These are phyloP conservation scores for Octonoba sinensis DNA, from an alignment of 2,888 invertebrate genomes.

Conservation along the genomic window DNA sequence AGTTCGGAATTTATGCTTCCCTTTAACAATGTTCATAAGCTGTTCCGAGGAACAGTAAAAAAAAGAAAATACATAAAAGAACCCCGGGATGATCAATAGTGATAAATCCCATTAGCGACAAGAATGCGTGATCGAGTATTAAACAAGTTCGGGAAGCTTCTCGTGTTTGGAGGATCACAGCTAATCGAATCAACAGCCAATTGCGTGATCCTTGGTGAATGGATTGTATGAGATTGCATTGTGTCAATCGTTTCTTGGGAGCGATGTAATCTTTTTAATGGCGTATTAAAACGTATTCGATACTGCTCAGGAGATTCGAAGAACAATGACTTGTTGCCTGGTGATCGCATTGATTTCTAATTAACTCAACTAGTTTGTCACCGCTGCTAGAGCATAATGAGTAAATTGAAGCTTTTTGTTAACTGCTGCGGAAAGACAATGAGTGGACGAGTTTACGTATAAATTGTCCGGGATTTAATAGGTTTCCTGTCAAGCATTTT, in stretches of 20 bases:
- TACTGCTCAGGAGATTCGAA: slow-evolving; percentile 33
- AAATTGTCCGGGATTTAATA: slow-evolving; percentile 56
- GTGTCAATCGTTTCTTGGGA: slow-evolving; percentile 56
- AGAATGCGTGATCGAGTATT: slow-evolving; percentile 57
- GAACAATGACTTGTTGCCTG: slow-evolving; percentile 56
- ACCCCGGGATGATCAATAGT: slow-evolving; percentile 47
- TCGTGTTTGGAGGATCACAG: slow-evolving; percentile 52
- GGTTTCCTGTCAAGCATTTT: slow-evolving; percentile 54
- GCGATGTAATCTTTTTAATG: slow-evolving; percentile 60
- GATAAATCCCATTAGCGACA: slow-evolving; percentile 60
- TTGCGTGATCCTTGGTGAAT: slow-evolving; percentile 58
- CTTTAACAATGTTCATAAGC: slow-evolving; percentile 43
- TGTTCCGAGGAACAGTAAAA: slow-evolving; percentile 18
- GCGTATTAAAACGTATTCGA: slow-evolving; percentile 62
- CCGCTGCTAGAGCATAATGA: slow-evolving; percentile 50
- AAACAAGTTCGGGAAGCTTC: slow-evolving; percentile 48
- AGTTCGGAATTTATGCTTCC: slow-evolving; percentile 24
- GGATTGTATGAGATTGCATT: slow-evolving; percentile 50
- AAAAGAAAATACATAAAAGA: slow-evolving; percentile 7
- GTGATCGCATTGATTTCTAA: slow-evolving; percentile 60
- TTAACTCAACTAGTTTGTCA: slow-evolving; percentile 59
- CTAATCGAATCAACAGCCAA: slow-evolving; percentile 61
- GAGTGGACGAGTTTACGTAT: slow-evolving; percentile 37
- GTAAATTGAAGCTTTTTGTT: slow-evolving; percentile 47
- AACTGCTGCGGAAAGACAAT: slow-evolving; percentile 42